A percentile compares a stretch with the other conserved stretches of the same genome.
Conservation (phyloP, 2,113 vertebrate genomes). For the Seriola dumerili region DNA sequence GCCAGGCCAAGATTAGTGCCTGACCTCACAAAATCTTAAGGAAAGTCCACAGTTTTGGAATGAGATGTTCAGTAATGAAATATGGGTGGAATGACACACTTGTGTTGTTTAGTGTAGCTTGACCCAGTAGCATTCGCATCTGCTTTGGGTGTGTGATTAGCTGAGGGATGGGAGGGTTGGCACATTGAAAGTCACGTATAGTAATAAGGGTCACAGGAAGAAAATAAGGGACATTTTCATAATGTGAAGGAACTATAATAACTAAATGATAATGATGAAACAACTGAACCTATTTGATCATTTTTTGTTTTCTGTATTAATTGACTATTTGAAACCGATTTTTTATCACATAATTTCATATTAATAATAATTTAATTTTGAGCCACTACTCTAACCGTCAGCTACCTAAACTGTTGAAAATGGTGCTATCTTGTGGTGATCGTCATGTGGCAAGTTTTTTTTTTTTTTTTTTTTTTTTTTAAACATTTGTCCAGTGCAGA, state of each 20-base stretch:
- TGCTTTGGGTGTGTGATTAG: neutral
- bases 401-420: neutral
- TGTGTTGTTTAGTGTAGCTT: too few relatives aligned
- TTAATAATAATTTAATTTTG: neutral
- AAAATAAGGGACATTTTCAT: too few relatives aligned
- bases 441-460: neutral
- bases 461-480: too few relatives aligned
- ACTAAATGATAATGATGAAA: neutral
- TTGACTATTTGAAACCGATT: neutral
- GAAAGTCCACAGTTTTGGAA: too few relatives aligned
- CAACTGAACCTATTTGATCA: neutral
- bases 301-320: neutral
- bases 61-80: too few relatives aligned
- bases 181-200: neutral
- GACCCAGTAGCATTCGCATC: too few relatives aligned
- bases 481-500: neutral
- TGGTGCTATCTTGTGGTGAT: slow-evolving; percentile 29
- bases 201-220: neutral
- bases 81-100: too few relatives aligned
- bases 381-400: neutral
- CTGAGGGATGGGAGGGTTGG: neutral
- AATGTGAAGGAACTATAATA: neutral
- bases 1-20: too few relatives aligned
- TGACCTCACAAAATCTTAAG: too few relatives aligned
- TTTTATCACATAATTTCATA: neutral